Conservation (phyloP, 2,113 vertebrate species). For the Leucosticte australis region DNA sequence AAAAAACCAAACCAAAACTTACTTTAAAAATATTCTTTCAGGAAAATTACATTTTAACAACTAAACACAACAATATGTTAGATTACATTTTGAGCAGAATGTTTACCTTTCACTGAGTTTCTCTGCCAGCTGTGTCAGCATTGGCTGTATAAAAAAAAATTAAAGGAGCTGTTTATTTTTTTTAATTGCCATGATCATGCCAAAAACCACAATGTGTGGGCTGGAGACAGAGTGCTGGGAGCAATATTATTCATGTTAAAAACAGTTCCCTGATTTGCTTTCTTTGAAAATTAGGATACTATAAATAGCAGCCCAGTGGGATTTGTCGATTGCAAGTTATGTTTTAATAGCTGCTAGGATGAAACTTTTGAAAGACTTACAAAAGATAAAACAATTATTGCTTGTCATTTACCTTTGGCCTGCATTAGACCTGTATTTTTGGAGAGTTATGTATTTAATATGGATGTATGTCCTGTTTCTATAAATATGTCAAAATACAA, state of each 20-base stretch:
- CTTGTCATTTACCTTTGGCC: neutral
- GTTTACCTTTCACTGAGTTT: constrained; percentile 54
- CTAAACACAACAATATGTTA: constrained; percentile 44
- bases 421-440: neutral
- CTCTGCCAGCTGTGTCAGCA: constrained; percentile 62
- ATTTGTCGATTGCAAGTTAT: constrained; percentile 12
- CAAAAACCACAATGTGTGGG: constrained; percentile 61
- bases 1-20: neutral
- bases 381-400: neutral
- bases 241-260: constrained; percentile 53
- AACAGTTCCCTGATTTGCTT: constrained; percentile 46
- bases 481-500: neutral
- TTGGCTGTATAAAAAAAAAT: constrained; percentile 51
- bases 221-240: constrained; percentile 44
- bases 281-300: constrained; percentile 58
- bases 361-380: constrained; percentile 14
- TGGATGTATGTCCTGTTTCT: neutral
- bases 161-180: constrained; percentile 51
- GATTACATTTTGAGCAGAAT: constrained; percentile 43
- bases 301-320: constrained; percentile 53
- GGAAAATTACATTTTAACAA: constrained; percentile 27
- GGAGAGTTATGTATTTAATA: neutral
- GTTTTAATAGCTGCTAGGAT: constrained; percentile 18
- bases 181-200: constrained; percentile 23
- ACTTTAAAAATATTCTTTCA: constrained; percentile 11